Base-by-base conservation (phyloP, 2,113 vertebrate species). In the Okapia johnstoni region DNA sequence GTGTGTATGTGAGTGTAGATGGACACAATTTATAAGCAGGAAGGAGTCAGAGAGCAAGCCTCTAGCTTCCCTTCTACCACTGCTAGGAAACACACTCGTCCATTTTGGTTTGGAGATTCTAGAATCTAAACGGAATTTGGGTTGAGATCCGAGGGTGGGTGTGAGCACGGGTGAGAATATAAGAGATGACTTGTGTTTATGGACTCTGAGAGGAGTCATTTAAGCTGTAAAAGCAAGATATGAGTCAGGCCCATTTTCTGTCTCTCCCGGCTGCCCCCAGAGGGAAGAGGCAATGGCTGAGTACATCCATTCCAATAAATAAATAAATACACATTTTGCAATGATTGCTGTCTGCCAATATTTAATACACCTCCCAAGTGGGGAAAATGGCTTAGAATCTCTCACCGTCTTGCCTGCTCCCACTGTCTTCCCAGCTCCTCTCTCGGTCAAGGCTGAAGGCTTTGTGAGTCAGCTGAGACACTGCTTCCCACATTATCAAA, bases 261-360 rank as follows among this genome's bases (percentile, higher is more conserved):
- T 33, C 84, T 95, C 91, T 91, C 86, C 48, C 14, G 43, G 33
- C 26, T 58, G 36, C 80, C 57, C 54, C 52, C 58, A 93, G 89
- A 96, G 97, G 48, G 60, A 96, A 81, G 84, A 89, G 57, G 48
- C 6, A 33, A 93, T 90, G 94, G 88, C 50, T 90, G 28, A 88
- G 48, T 54, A 83, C 55, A 96, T 85, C 57, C 85, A 90, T 89
- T 89, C 55, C 73, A 81, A 93, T 97, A 93, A 97, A 97, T 97
- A 97, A 98, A 87, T 89, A 92, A 95, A 88, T 13, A 30, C 46
- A 79, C 77, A 86, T 94, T 96, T 96, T 93, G 57, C 76, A 52
- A 33, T 63, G 63, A 96, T 88, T 95, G 90, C 92, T 94, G 94
- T 95, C 87, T 97, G 81, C 95, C 85, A 48, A 60, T 90, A 83